These are phyloP conservation scores for Rhaphigaster nebulosa DNA, from an alignment of 2,888 invertebrate genomes.

Conservation along the genomic window DNA sequence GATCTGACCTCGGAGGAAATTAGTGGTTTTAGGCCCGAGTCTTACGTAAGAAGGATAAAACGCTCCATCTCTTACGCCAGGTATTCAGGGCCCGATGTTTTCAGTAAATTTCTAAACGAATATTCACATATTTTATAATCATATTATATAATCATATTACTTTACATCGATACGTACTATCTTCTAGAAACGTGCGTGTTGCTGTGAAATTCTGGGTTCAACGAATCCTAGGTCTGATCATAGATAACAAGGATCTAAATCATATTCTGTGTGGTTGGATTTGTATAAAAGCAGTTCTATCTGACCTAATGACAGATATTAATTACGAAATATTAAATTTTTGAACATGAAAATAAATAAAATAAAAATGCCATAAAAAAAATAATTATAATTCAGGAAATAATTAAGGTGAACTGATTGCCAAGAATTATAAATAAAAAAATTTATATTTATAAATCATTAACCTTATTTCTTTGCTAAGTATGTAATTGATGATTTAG, in stretches of 20 bases:
- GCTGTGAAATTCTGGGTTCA: background rate
- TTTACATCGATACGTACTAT: background rate
- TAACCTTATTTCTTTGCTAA: too few species aligned
- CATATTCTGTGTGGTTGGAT: too few species aligned
- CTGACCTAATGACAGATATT: too few species aligned
- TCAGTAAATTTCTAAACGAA: background rate
- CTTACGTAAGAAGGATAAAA: conserved; percentile 29
- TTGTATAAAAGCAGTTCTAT: too few species aligned
- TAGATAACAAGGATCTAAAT: too few species aligned
- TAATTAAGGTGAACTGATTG: too few species aligned
- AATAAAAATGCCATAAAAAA: too few species aligned
- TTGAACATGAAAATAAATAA: too few species aligned
- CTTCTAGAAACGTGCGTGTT: background rate
- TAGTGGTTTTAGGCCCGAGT: conserved; percentile 3
- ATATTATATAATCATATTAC: background rate
- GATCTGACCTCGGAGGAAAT: conserved; percentile 33
- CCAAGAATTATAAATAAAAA: too few species aligned
- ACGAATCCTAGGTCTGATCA: background rate
- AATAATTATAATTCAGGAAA: too few species aligned
- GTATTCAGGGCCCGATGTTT: background rate
- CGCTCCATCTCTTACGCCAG: background rate
- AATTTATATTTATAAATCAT: too few species aligned
- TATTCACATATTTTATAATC: background rate
- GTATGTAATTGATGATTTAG: too few species aligned
- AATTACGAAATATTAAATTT: background rate